A percentile compares a stretch with the other conserved stretches of the same genome.
Evolutionary conservation across 1,140 invertebrate species (phyloP).

Genomic region (Camponotus pennsylvanicus): DNA sequence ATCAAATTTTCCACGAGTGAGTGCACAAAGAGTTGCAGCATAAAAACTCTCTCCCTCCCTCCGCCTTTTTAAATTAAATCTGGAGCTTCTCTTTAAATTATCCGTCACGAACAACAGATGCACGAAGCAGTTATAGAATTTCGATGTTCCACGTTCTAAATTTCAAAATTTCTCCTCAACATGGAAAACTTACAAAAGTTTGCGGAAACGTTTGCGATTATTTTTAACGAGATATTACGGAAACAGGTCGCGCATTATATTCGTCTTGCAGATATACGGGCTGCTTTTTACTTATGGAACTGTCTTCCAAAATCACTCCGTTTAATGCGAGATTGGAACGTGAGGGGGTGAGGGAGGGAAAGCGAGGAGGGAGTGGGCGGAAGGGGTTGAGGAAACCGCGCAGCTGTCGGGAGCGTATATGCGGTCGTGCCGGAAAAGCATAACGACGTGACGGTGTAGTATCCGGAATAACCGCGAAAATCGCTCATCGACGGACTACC

Average conservation of each 20-base stretch:
- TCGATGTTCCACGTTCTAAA: not conserved
- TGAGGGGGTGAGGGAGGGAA: not conserved
- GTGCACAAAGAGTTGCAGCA: not conserved
- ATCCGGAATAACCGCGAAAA: constrained; percentile 2
- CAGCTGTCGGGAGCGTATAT: not conserved
- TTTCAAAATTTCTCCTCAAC: not conserved
- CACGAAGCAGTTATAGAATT: not conserved
- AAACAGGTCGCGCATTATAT: not conserved
- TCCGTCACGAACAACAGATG: not conserved
- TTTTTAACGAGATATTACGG: not conserved
- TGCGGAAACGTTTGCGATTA: not conserved
- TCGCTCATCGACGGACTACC: not conserved
- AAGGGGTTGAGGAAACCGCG: not conserved
- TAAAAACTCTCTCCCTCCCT: not conserved
- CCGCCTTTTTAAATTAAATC: not conserved
- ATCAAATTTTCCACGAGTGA: not conserved
- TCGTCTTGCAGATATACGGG: not conserved
- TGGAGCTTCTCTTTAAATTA: not conserved
- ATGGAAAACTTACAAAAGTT: not conserved
- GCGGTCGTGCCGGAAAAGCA: not conserved
- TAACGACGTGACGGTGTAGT: not conserved
- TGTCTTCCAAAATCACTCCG: constrained; percentile 14
- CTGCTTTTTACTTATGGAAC: not conserved
- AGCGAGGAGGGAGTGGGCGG: too few relatives aligned
- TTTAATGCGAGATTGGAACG: constrained; percentile 14